Conservation (phyloP, 2,888 invertebrate species). For the Lissonota sp. region DNA sequence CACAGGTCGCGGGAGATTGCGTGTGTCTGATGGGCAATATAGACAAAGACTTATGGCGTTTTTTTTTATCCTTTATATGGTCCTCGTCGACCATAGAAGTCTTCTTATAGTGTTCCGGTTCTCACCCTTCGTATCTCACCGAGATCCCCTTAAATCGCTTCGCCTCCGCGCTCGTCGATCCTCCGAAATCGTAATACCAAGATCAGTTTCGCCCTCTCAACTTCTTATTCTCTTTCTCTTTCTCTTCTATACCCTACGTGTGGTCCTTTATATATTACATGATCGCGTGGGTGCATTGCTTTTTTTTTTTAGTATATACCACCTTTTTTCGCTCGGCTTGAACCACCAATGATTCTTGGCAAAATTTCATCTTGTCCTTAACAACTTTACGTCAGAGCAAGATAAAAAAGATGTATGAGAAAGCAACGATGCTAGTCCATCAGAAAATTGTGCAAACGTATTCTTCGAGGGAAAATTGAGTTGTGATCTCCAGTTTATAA, state of each 20-base stretch:
- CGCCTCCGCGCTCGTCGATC: neutral
- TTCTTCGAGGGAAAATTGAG: too few species aligned
- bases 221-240: conserved; percentile 10
- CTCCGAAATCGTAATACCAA: conserved; percentile 20
- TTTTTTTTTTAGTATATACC: neutral
- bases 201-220: conserved; percentile 39
- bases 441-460: too few species aligned
- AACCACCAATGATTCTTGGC: too few species aligned
- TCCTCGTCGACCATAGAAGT: neutral
- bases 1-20: neutral
- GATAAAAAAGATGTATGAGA: too few species aligned
- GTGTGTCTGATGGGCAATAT: neutral
- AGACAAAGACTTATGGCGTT: neutral
- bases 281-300: conserved; percentile 1
- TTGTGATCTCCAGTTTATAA: too few species aligned
- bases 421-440: too few species aligned
- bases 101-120: neutral
- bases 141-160: conserved; percentile 21
- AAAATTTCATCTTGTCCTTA: too few species aligned
- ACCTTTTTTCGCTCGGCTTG: too few species aligned
- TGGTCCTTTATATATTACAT: neutral
- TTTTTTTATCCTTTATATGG: neutral
- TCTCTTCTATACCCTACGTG: neutral
- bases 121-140: conserved; percentile 5
- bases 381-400: too few species aligned